Evolutionary conservation across 2,888 invertebrate species (phyloP).

Genomic region (Ceriagrion tenellum): DNA sequence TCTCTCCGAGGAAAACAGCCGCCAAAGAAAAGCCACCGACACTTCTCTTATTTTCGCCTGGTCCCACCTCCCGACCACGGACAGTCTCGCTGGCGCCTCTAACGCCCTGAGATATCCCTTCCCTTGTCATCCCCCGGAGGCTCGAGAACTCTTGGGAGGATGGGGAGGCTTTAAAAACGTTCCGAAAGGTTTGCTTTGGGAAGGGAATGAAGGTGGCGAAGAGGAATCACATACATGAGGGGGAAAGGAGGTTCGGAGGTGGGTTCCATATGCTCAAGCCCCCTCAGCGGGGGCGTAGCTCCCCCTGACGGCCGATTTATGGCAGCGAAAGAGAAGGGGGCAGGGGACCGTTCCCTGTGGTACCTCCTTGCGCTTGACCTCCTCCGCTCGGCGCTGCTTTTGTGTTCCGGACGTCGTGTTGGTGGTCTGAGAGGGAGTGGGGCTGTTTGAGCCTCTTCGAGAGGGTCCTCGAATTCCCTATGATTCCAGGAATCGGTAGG

Average conservation of each 20-base stretch:
- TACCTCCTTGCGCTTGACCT: constrained; percentile 18
- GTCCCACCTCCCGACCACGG: not conserved
- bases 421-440: not conserved
- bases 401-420: not conserved
- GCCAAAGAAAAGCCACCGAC: constrained; percentile 14
- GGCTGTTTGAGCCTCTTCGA: not conserved
- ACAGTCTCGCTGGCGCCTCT: not conserved
- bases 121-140: not conserved
- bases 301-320: constrained; percentile 16
- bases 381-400: constrained; percentile 4
- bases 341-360: not conserved
- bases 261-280: not conserved
- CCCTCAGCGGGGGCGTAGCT: constrained; percentile 28
- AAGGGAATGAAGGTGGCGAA: not conserved
- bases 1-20: not conserved
- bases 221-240: not conserved
- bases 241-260: not conserved
- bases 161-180: no score
- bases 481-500: constrained; percentile 22
- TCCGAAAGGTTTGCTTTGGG: not conserved
- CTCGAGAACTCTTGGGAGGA: not conserved
- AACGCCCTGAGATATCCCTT: not conserved
- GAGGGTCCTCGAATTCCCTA: not conserved
- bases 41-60: not conserved
- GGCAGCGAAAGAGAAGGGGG: not conserved